Conservation (phyloP, 2,888 invertebrate species). For the Eupithecia subfuscata region DNA sequence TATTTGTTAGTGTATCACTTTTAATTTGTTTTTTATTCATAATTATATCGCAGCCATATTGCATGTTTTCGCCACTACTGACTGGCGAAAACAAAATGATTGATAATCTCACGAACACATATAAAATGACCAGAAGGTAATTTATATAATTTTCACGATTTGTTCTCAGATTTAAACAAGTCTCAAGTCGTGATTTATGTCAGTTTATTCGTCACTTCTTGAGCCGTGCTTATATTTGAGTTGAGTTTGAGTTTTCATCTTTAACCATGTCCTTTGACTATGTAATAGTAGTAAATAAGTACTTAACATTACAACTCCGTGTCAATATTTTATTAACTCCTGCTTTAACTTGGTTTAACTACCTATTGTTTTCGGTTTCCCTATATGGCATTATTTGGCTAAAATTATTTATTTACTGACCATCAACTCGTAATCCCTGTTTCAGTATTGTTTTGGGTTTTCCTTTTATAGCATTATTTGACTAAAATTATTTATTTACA, state of each 20-base stretch:
- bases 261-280: too few species aligned
- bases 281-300: too few species aligned
- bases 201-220: too few species aligned
- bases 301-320: background rate
- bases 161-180: too few species aligned
- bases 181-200: too few species aligned
- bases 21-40: background rate
- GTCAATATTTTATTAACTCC: background rate
- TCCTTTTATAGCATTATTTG: slow-evolving; percentile 1
- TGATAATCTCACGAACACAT: background rate
- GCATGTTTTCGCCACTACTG: background rate
- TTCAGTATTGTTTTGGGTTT: background rate
- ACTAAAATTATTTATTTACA: slow-evolving; percentile 3
- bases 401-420: background rate
- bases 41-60: too few species aligned
- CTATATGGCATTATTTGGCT: background rate
- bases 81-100: background rate
- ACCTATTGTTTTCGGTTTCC: background rate
- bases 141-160: too few species aligned
- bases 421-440: background rate
- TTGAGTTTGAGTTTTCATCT: too few species aligned
- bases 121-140: too few species aligned
- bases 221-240: too few species aligned
- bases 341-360: background rate
- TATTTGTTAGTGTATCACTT: too few species aligned